Base-by-base conservation (phyloP, 2,888 invertebrate genomes). In the Syritta pipiens region DNA sequence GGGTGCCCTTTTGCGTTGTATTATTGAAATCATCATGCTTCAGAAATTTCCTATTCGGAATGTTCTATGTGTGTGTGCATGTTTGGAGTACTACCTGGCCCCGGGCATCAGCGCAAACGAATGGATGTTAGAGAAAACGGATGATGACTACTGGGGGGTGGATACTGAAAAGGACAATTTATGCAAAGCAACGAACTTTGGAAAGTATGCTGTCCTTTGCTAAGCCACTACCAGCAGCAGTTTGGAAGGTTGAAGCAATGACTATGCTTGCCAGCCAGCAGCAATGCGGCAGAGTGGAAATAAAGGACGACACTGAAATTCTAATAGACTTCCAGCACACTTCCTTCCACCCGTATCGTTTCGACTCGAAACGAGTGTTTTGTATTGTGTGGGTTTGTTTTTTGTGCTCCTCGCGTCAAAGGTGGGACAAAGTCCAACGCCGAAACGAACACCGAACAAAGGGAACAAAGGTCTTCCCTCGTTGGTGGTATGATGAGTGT, bases 1-100 rank as follows among this genome's bases (percentile, higher is more conserved):
- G 51, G 17, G 30, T 49, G 55, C 67, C 65, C 69, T 51, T 71
- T 77, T 77, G 42, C 53, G 28, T 32, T 49, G 49, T 74, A 68
- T 68, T 74, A 79, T 79, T 79, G 79, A 79, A 79, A 74, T 74
- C 79, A 79, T 79, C 79, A 68, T 74, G 74, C 67, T 67, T 79
- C 74, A 79, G 55, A 67, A 79, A 62, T 67, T 74, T 57, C 60
- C 67, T 30, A 63, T 62, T 35, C 51, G 48, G 60, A 72, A 72
- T 65, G 48, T 57, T 42, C 32, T 51, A 40, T 44, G 22, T 71
- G 46, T 53, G 42, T 46, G 30, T 51, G 53, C n/a, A 9, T 7
- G 59, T 20, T 32, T 6, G 19, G 57, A 37, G 57, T 57, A n/a
- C n/a, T n/a, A 72, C 59, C 65, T 74, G 60, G 20, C 79, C 40